Evolutionary conservation across 1,140 invertebrate genomes (phyloP), one percentile per base, ranked within the genome.

Genomic region (Drosophila orosa): DNA sequence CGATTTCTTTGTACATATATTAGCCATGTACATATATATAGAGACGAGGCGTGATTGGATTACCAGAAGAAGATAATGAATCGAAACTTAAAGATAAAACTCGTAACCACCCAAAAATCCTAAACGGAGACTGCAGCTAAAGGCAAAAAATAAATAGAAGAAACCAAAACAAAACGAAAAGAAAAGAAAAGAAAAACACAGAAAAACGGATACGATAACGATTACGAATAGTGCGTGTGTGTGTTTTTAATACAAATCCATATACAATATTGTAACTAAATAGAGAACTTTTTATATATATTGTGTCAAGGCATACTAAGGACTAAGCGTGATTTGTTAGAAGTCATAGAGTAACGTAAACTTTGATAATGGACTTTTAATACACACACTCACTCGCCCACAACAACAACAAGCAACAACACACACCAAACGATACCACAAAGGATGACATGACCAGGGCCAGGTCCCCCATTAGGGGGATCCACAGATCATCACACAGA

Each of bases 101-200:
- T 89, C 83, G 83, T 87, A 87, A 87, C 83, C 83, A 87, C 83
- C 83, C 83, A 89, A 68, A 52, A 85, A 87, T 87, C 83, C 83
- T 87, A 89, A 83, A 87, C 78, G 83, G 83, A 87, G 83, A 87
- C 83, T 87, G 83, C 83, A 87, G 83, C 74, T 77, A 77, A 77
- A 77, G 74, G 74, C 73, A 76, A 68, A 39, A 54, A 37, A 50
- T 22, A 60, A 54, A 50, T 24, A 59, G 25, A 59, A 22, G 22
- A 58, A 76, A 68, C 22, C 63, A 39, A 66, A 58, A 63, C 17
- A 31, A 63, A 31, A 66, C 37, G 25, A 69, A 39, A 44, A 42
- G 13, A 27, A 29, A 56, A n/a, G n/a, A n/a, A n/a, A 12, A 45
- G 8, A 47, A n/a, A n/a, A 29, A 29, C n/a, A 62, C 57, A 29